These are phyloP conservation scores for Myxocyprinus asiaticus DNA, from an alignment of 2,113 vertebrate species.

Conservation along the genomic window DNA sequence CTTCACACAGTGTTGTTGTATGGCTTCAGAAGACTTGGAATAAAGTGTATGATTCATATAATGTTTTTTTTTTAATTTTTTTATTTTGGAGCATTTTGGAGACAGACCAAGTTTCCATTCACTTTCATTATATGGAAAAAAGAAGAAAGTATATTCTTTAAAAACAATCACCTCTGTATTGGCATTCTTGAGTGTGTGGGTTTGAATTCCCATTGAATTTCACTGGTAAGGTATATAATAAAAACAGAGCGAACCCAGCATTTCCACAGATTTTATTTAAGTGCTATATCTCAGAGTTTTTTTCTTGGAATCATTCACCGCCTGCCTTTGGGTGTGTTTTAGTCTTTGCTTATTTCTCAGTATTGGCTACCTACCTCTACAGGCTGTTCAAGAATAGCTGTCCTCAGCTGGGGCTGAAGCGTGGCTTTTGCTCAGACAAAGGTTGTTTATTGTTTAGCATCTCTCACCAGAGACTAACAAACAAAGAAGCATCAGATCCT, in stretches of 20 bases:
- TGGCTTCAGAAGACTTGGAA: no score
- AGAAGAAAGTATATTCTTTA: no score
- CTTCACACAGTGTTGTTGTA: no score
- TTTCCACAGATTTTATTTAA: not conserved
- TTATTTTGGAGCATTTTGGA: no score
- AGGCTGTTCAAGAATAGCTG: not conserved
- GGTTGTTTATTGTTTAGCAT: constrained; percentile 33
- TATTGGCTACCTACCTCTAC: not conserved
- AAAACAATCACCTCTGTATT: not conserved
- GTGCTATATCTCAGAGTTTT: not conserved
- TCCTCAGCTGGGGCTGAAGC: constrained; percentile 19
- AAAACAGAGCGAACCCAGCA: not conserved
- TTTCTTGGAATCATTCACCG: constrained; percentile 18
- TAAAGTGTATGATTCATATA: no score
- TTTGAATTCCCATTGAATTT: not conserved
- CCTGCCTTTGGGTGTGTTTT: constrained; percentile 8
- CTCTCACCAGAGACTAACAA: constrained; percentile 40
- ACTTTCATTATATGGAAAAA: no score
- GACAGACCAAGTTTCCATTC: no score
- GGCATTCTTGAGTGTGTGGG: not conserved
- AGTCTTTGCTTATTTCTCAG: not conserved
- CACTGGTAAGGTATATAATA: not conserved
- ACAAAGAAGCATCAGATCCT: constrained; percentile 36
- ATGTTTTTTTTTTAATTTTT: no score
- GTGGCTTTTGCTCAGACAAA: not conserved